Base-by-base conservation (phyloP, 2,113 vertebrate genomes). In the Haemorhous mexicanus region DNA sequence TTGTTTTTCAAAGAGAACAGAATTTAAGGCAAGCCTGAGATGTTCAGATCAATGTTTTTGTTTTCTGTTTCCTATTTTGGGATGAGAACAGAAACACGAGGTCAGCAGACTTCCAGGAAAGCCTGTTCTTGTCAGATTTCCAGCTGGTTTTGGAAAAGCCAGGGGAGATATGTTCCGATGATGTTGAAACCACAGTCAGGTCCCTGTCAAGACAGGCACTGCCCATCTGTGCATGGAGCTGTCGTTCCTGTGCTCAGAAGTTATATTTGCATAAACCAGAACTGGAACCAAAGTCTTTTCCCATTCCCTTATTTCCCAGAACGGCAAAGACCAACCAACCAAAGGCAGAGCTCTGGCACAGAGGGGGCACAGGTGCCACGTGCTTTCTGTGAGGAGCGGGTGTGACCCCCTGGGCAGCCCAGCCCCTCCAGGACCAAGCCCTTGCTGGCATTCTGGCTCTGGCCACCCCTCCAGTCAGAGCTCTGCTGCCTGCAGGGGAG, bases 61-160 rank as follows among this genome's bases (percentile, higher is more conserved):
- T 74, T 91, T 94, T 83, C 41, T 64, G 10, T 55, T 90, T 95
- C 74, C 62, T 76, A 5, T 91, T 88, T 77, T 82, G 95, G 77
- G 63, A 46, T 50, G 37, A 74, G 72, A 53, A 90, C 63, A 89
- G 68, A 90, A 91, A 70, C 28, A 77, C 7, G 2, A 77, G 75
- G 52, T 80, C 70, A 53, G 82, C 83, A 80, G 73, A 18, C 73
- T 91, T 82, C 53, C 61, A 93, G 85, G 67, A 94, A 92, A 84
- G 37, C 39, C 33, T 35, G 73, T 95, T 93, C 85, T 78, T 88
- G 68, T 81, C 87, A 72, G 63, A 39, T 70, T 69, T 93, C 84
- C 95, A 91, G 53, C 11, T 7, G 7, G 5, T 59, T 78, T 84
- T 69, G 58, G 63, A n/a, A 56, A 70, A 90, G 39, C 63, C 70